These are phyloP conservation scores for Acronicta alni DNA, from an alignment of 2,888 invertebrate genomes.

Conservation along the genomic window DNA sequence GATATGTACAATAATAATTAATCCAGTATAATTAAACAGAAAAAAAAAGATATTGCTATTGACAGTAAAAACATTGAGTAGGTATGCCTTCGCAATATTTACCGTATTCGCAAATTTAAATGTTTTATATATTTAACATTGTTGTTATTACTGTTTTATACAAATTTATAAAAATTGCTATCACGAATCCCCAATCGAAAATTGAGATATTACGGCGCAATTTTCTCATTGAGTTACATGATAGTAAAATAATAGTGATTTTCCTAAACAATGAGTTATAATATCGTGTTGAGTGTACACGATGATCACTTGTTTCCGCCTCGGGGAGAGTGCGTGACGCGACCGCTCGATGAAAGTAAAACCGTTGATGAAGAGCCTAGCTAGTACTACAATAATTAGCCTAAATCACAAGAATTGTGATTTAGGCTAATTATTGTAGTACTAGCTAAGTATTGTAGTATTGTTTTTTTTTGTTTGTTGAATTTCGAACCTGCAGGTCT, in stretches of 20 bases:
- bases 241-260: constrained; percentile 43
- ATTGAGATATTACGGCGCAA: constrained; percentile 39
- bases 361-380: constrained; percentile 61
- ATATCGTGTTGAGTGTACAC: constrained; percentile 44
- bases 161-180: no score
- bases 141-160: no score
- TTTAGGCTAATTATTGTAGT: constrained; percentile 15
- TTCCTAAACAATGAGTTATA: constrained; percentile 44
- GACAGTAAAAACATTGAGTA: no score
- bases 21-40: no score
- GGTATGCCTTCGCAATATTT: neutral
- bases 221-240: constrained; percentile 27
- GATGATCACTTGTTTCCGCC: constrained; percentile 61
- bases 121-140: no score
- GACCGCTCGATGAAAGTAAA: constrained; percentile 72
- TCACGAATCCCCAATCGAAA: constrained; percentile 3
- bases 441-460: no score
- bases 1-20: no score
- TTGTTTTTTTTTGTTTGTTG: no score
- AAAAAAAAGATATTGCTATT: no score
- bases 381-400: constrained; percentile 55
- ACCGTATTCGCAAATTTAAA: constrained; percentile 2
- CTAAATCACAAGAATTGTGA: constrained; percentile 44
- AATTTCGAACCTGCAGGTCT: no score
- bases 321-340: constrained; percentile 63